Evolutionary conservation across 1,140 invertebrate genomes (phyloP), one percentile per base, ranked within the genome.

Genomic region (Cyrtorhinus lividipennis): DNA sequence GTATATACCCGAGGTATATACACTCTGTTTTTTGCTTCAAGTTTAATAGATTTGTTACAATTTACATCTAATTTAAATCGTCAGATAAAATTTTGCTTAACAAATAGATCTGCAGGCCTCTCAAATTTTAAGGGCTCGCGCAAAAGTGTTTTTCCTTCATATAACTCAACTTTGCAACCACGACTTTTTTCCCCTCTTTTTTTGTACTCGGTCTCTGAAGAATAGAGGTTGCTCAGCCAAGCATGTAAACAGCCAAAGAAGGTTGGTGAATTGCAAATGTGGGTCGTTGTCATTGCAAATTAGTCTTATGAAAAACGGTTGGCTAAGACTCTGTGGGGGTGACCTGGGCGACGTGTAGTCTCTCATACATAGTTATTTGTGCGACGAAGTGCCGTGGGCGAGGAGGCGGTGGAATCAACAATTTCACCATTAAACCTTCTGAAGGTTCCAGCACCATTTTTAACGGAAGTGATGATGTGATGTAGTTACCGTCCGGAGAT

Each of bases 241-340:
- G 10, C 48, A 20, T 15, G 48, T 53, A 53, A 53, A 53, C 48
- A 53, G 48, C 48, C 20, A 20, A 53, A 53, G 20, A 22, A 53
- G 48, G 48, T 53, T 22, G 48, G 48, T 22, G 48, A 53, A 53
- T 53, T 53, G 48, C 48, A 53, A 53, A 53, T 53, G 48, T 53
- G 48, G 48, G 48, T 53, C 20, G 20, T 53, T 53, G 48, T 53
- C 48, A 53, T 53, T 53, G 48, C 48, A 53, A 53, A 53, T 53
- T 53, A 53, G 48, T 53, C 48, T 53, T 53, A 53, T 53, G 48
- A 53, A 53, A 53, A 53, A 53, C 48, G 48, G 48, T 20, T 15
- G 48, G 48, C 12, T 53, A 53, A 53, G 48, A 53, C 48, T 53
- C 12, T 15, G 48, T 20, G 48, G 20, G 48, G 48, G 20, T 53